These are phyloP conservation scores for Sebastes wilsoni DNA, from an alignment of 2,797 vertebrate genomes.

Conservation along the genomic window DNA sequence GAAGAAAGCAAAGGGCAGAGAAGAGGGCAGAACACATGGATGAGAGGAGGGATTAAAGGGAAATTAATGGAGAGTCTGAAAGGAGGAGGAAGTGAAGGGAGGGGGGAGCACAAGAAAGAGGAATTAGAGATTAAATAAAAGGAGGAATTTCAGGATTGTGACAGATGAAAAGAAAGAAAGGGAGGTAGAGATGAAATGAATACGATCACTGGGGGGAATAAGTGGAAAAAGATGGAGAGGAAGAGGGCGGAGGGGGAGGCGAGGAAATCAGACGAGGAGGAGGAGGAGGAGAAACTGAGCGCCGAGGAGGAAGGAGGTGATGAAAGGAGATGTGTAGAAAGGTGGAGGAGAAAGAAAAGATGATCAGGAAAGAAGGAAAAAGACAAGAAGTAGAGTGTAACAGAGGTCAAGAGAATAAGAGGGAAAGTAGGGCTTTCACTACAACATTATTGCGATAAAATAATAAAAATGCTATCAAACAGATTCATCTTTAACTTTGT, in stretches of 20 bases:
- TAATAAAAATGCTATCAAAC: too few species aligned
- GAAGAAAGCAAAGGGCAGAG: background rate
- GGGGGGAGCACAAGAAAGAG: conserved; percentile 9
- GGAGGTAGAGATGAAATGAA: conserved; percentile 5
- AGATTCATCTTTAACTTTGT: too few species aligned
- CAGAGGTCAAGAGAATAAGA: too few species aligned
- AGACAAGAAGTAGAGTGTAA: too few species aligned
- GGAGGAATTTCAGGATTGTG: conserved; percentile 37
- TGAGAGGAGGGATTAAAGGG: conserved; percentile 48
- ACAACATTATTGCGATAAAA: too few species aligned
- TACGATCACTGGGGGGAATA: background rate
- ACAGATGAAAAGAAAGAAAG: conserved; percentile 3
- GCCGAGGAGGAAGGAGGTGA: background rate
- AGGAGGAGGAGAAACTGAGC: background rate
- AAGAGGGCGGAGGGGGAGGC: background rate
- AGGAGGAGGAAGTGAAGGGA: conserved; percentile 25
- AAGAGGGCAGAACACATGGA: conserved; percentile 15
- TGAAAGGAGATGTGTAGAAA: background rate
- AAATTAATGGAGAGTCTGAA: conserved; percentile 26
- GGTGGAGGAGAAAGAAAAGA: background rate
- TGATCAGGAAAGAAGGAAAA: background rate
- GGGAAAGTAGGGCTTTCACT: too few species aligned
- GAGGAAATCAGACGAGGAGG: background rate
- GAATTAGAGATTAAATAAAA: conserved; percentile 47
- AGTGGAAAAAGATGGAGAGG: background rate